Evolutionary conservation across 53 echinoderm and acorn worm species (phyloP).

Genomic region (Mesocentrotus franciscanus): DNA sequence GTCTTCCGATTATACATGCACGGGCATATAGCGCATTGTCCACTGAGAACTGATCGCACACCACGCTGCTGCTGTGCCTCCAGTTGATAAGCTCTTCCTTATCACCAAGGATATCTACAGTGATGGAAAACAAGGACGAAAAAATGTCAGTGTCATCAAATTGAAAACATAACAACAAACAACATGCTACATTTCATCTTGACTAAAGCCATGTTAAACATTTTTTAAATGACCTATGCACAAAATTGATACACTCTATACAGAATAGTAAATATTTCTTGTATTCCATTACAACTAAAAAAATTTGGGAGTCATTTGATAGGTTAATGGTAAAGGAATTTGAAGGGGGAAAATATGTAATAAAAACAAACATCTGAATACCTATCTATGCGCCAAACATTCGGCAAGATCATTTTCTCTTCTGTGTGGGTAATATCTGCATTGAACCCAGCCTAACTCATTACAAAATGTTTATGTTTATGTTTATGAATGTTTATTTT

Average conservation of each 20-base stretch:
- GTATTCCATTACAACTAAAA: too few relatives aligned
- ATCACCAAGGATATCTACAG: constrained; percentile 74
- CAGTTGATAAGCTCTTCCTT: constrained; percentile 83
- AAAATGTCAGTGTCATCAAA: not conserved
- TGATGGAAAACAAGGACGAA: not conserved
- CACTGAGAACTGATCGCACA: constrained; percentile 73
- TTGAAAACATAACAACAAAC: not conserved
- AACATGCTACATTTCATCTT: not conserved
- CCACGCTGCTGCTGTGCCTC: constrained; percentile 69
- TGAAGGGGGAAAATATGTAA: not conserved
- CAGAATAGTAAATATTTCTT: too few relatives aligned
- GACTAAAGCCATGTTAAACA: not conserved
- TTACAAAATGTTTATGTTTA: too few relatives aligned
- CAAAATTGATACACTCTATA: too few relatives aligned
- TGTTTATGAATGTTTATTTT: too few relatives aligned
- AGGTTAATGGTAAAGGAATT: not conserved
- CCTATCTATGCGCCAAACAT: too few relatives aligned
- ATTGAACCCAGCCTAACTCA: too few relatives aligned
- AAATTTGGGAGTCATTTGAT: too few relatives aligned
- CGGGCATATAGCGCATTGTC: constrained; percentile 88
- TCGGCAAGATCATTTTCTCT: too few relatives aligned
- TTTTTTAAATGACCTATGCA: not conserved
- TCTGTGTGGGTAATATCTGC: too few relatives aligned
- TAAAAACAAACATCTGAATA: too few relatives aligned
- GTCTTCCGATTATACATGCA: constrained; percentile 81